These are phyloP conservation scores for Capra hircus DNA, from an alignment of 2,113 vertebrate genomes.

Conservation along the genomic window DNA sequence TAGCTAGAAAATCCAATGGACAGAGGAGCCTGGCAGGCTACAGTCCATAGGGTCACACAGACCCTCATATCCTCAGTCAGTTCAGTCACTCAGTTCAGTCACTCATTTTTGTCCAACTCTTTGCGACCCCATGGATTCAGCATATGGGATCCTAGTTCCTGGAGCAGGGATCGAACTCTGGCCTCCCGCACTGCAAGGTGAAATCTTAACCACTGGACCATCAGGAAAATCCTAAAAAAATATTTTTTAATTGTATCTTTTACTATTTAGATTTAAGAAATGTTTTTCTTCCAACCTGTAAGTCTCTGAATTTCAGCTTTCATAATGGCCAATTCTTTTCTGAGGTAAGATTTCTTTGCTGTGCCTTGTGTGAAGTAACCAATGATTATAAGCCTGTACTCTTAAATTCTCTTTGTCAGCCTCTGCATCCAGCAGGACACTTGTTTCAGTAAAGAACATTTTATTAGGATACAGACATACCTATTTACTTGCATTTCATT, in stretches of 20 bases:
- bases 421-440: background rate
- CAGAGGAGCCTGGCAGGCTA: background rate
- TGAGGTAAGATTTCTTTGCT: background rate
- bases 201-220: background rate
- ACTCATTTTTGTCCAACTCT: background rate
- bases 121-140: background rate
- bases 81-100: background rate
- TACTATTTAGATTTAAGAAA: background rate
- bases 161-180: background rate
- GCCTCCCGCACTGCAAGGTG: background rate
- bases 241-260: background rate
- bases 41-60: background rate
- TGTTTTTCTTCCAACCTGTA: background rate
- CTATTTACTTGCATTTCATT: background rate
- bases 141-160: background rate
- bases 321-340: background rate
- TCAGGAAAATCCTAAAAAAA: background rate
- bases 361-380: background rate
- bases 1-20: background rate
- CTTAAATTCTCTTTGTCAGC: background rate
- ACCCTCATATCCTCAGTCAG: background rate
- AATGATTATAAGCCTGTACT: background rate
- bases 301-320: background rate
- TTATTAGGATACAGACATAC: background rate
- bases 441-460: background rate